These are phyloP conservation scores for Kryptolebias ocellatus DNA, from an alignment of 2,797 vertebrate species.

Conservation along the genomic window DNA sequence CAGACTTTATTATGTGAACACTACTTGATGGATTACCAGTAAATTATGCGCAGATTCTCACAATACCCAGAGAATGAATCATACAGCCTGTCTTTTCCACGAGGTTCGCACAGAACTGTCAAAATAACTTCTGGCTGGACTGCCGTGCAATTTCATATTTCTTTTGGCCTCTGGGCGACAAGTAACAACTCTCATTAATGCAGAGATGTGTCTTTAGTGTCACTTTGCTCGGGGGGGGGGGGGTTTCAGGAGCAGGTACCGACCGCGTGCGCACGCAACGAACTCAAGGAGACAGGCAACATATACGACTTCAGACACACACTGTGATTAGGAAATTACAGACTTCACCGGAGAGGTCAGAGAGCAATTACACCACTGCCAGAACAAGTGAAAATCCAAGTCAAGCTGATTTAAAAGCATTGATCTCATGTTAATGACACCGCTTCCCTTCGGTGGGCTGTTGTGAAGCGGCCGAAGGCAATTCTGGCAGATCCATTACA, in stretches of 20 bases:
- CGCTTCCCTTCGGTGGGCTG: conserved; percentile 13
- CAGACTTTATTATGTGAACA: neutral
- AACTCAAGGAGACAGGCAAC: conserved; percentile 1
- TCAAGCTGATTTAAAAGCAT: conserved; percentile 65
- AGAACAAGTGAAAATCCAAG: conserved; percentile 41
- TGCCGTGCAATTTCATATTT: conserved; percentile 1
- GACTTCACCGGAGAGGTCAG: conserved; percentile 40
- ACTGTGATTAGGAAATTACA: conserved; percentile 5
- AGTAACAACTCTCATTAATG: conserved; percentile 1
- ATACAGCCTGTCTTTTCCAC: neutral
- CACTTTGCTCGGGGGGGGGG: neutral
- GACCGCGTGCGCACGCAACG: neutral
- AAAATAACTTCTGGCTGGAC: neutral
- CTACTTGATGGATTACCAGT: conserved; percentile 1
- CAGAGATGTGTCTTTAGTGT: neutral
- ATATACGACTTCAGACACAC: conserved; percentile 1
- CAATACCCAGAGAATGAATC: conserved; percentile 8
- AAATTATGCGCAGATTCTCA: neutral
- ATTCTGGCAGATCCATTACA: conserved; percentile 28
- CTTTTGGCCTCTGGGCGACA: neutral
- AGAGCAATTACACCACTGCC: conserved; percentile 42
- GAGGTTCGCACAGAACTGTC: neutral
- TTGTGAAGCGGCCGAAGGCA: conserved; percentile 17
- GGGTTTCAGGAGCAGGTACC: neutral
- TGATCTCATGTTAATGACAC: conserved; percentile 69